A percentile compares a stretch with the other conserved stretches of the same genome.
These are phyloP conservation scores for Anser cygnoides DNA, from an alignment of 2,113 vertebrate species.

Conservation along the genomic window DNA sequence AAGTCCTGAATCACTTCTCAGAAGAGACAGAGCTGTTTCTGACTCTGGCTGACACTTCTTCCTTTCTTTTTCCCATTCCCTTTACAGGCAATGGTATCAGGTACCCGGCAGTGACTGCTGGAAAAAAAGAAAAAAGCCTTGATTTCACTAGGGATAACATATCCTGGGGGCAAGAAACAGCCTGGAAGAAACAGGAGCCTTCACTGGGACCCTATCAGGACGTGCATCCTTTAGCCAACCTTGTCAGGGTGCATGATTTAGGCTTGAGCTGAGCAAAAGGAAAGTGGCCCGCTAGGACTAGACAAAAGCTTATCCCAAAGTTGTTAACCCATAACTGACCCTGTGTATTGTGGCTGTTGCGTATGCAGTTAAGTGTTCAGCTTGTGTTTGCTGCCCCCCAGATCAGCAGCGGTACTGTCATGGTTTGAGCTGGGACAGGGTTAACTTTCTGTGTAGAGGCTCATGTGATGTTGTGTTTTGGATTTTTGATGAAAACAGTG, in stretches of 20 bases:
- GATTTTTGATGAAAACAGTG: too few species aligned
- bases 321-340: background rate
- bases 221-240: background rate
- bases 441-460: too few species aligned
- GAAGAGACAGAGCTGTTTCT: background rate
- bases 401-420: background rate
- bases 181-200: background rate
- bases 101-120: accelerated
- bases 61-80: background rate
- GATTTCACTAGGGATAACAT: background rate
- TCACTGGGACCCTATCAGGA: background rate
- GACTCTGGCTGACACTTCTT: background rate
- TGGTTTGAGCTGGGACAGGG: too few species aligned
- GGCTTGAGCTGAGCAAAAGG: background rate
- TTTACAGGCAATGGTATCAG: background rate
- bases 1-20: background rate
- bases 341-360: background rate
- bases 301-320: background rate
- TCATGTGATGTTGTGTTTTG: too few species aligned
- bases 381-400: background rate
- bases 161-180: background rate
- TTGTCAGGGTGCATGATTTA: background rate
- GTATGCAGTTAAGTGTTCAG: background rate
- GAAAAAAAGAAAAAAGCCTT: background rate
- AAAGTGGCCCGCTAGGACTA: background rate